These are phyloP conservation scores for Cyanoderma ruficeps DNA, from an alignment of 2,113 vertebrate genomes.

Conservation along the genomic window DNA sequence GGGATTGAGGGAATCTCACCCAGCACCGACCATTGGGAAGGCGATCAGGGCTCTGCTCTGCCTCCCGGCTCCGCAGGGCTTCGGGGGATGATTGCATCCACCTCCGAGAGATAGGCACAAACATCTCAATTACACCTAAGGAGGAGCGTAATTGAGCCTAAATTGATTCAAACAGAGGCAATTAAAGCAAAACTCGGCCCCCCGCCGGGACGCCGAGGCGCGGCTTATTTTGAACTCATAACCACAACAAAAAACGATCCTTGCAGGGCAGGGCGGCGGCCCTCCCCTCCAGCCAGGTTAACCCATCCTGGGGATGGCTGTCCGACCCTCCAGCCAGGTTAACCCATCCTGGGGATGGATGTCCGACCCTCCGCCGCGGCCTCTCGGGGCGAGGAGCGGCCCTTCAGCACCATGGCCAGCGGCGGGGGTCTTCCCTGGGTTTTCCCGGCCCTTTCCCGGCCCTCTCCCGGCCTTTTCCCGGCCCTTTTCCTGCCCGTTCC, in stretches of 20 bases:
- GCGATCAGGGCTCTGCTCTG: not conserved
- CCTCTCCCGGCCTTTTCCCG: no score
- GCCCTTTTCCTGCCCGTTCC: rapidly evolving
- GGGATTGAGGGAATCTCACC: not conserved
- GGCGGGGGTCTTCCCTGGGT: not conserved
- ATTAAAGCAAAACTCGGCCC: slow-evolving; percentile 73
- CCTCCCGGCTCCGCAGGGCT: not conserved
- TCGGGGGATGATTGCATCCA: not conserved
- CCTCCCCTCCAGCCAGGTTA: not conserved
- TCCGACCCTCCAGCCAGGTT: no score
- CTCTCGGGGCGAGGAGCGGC: not conserved
- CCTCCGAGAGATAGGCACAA: not conserved
- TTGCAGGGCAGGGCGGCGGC: not conserved
- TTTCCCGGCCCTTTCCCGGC: not conserved
- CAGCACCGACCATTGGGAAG: not conserved
- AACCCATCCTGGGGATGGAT: no score
- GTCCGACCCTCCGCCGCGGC: rapidly evolving
- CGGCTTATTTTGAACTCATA: slow-evolving; percentile 67
- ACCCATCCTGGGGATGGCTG: no score
- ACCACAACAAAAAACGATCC: slow-evolving; percentile 56
- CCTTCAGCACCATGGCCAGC: slow-evolving; percentile 43
- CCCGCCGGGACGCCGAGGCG: slow-evolving; percentile 60
- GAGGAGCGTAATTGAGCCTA: slow-evolving; percentile 68
- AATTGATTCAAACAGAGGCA: slow-evolving; percentile 75
- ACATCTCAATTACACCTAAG: slow-evolving; percentile 71